phyloP scores from a whole-genome alignment of 2,797 vertebrate species.

The Eupleurogrammus muticus region DNA sequence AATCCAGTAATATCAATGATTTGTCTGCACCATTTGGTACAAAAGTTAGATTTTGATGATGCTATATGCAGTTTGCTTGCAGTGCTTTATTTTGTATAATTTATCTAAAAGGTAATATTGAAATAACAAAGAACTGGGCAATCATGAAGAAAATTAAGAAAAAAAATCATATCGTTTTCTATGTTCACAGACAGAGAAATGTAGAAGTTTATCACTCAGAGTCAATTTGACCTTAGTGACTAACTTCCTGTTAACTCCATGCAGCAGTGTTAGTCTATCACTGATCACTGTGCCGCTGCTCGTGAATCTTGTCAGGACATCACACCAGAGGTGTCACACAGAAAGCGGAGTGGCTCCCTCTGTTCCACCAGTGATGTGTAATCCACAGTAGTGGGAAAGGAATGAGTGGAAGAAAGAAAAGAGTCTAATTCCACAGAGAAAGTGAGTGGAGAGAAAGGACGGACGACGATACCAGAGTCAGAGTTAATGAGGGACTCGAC shows the following conservation, averaged over 20 bases:
- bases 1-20: too few species aligned
- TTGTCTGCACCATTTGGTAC: too few species aligned
- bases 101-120: too few species aligned
- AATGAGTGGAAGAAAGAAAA: slow-evolving; percentile 23
- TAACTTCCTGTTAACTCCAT: background rate
- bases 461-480: slow-evolving; percentile 32
- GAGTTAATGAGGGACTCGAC: slow-evolving; percentile 68
- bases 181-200: too few species aligned
- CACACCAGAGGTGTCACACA: slow-evolving; percentile 6
- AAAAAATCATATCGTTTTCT: too few species aligned
- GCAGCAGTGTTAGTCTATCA: background rate
- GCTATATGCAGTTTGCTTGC: too few species aligned
- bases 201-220: too few species aligned
- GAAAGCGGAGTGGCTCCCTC: slow-evolving; percentile 5
- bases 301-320: background rate
- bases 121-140: too few species aligned
- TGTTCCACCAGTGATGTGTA: slow-evolving; percentile 22
- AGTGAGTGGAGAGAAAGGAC: slow-evolving; percentile 39
- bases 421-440: slow-evolving; percentile 33
- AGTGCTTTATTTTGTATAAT: too few species aligned
- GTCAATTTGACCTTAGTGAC: too few species aligned
- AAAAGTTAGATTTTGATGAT: too few species aligned
- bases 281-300: background rate
- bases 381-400: slow-evolving; percentile 21
- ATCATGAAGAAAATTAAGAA: too few species aligned